These are phyloP conservation scores for Dromius quadrimaculatus DNA, from an alignment of 2,888 invertebrate genomes.

Conservation along the genomic window DNA sequence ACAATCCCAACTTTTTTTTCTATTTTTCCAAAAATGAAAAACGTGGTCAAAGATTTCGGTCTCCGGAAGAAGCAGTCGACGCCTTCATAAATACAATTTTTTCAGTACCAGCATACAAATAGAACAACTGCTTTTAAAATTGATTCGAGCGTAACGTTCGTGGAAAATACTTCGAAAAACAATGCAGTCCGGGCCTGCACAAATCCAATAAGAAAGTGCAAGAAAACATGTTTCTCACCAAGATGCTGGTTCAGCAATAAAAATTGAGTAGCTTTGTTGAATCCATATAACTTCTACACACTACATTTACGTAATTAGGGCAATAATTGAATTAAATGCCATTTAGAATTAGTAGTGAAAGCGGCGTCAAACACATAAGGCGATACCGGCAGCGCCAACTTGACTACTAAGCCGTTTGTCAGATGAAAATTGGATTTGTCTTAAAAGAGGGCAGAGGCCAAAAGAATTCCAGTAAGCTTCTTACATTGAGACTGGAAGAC, in stretches of 20 bases:
- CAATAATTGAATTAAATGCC: constrained; percentile 49
- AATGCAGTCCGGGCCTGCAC: not conserved
- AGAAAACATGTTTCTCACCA: not conserved
- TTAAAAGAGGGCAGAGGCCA: constrained; percentile 51
- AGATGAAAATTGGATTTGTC: constrained; percentile 52
- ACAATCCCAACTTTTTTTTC: too few species aligned
- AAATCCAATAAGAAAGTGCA: not conserved
- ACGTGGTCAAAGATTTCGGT: too few species aligned
- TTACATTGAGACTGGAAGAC: constrained; percentile 48
- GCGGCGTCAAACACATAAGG: constrained; percentile 42
- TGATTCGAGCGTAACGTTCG: too few species aligned
- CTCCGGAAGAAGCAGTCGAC: too few species aligned
- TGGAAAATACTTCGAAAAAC: too few species aligned
- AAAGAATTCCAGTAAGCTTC: constrained; percentile 53
- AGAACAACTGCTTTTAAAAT: too few species aligned
- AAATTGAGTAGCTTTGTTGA: not conserved
- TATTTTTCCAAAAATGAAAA: too few species aligned
- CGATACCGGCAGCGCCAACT: constrained; percentile 21
- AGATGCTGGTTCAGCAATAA: constrained; percentile 17
- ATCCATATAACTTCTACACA: constrained; percentile 5
- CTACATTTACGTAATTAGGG: constrained; percentile 38
- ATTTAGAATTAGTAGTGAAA: constrained; percentile 2
- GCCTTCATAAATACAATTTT: too few species aligned
- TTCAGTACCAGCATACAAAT: too few species aligned
- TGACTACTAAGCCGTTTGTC: constrained; percentile 47